A percentile compares a stretch with the other conserved stretches of the same genome.
Conservation (phyloP, 2,113 vertebrate species). For the Gymnorhina tibicen region DNA sequence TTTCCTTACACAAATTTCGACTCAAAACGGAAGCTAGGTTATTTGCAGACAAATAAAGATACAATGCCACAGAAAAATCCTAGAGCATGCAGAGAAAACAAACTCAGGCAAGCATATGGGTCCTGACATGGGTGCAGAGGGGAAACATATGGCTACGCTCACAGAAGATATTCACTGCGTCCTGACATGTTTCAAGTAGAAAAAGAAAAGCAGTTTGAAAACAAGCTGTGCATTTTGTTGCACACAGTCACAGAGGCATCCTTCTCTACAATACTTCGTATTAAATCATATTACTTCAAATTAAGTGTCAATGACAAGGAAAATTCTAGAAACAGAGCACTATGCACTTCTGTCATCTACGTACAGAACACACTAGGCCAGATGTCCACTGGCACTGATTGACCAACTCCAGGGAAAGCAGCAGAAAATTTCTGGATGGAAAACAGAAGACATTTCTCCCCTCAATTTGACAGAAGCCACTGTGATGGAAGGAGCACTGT, state of each 20-base stretch:
- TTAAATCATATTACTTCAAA: not conserved
- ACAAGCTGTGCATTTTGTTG: not conserved
- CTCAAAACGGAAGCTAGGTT: not conserved
- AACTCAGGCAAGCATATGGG: constrained; percentile 1
- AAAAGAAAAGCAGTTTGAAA: not conserved
- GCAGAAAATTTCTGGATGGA: not conserved
- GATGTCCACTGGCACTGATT: not conserved
- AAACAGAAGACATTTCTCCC: not conserved
- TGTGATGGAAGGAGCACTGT: not conserved
- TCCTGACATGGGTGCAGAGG: constrained; percentile 14
- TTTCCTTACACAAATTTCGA: not conserved
- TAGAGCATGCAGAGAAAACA: not conserved
- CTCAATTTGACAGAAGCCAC: not conserved
- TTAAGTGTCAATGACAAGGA: not conserved
- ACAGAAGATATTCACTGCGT: not conserved
- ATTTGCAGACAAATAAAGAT: not conserved
- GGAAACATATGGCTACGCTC: not conserved
- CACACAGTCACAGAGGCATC: not conserved
- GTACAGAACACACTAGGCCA: not conserved
- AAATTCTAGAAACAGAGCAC: not conserved
- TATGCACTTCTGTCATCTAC: not conserved
- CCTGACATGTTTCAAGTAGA: not conserved
- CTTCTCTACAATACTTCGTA: not conserved
- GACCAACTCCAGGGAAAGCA: not conserved
- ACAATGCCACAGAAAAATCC: not conserved